Base-by-base conservation (phyloP, 2,888 invertebrate species). In the Homarus gammarus region DNA sequence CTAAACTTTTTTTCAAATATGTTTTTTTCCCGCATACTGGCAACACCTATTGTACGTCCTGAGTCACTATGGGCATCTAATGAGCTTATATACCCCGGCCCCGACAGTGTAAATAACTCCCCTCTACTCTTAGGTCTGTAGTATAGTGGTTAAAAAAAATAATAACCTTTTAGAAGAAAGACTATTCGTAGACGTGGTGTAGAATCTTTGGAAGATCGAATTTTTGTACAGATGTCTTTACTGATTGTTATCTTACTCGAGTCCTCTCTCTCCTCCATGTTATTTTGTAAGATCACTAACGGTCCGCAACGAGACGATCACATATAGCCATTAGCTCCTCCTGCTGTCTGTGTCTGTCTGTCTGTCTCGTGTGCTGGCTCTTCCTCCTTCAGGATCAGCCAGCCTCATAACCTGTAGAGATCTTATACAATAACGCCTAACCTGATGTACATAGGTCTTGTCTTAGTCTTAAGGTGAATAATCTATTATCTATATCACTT, bases 371-470 rank as follows among this genome's bases (percentile, higher is more conserved):
- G 31, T 38, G 61, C 75, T 73, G 38, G 36, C 56, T 61, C 44
- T 49, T 38, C 61, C 73, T 31, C n/a, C n/a, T n/a, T n/a, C 22
- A n/a, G 33, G 56, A 78, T 78, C 33, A 72, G 33, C 68, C 64
- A 44, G 31, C 68, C 31, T 36, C 10, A 38, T 84, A 44, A 49
- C 40, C 31, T 49, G 49, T n/a, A 36, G 15, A 36, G n/a, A 36
- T 38, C 31, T 15, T 68, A 33, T 36, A n/a, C 68, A 68, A 40
- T 36, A 38, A 44, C 49, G 18, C 49, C 78, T 85, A 85, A 61
- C 77, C 85, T 85, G 49, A 78, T 85, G 85, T 85, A 85, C 44
- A 85, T 85, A 85, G 64, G 27, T 85, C 85, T 61, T 85, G 38
- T 77, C 49, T 31, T 78, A 78, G 31, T 78, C 31, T 78, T 78